Evolutionary conservation across 1,140 invertebrate genomes (phyloP).

Genomic region (Limonius californicus): DNA sequence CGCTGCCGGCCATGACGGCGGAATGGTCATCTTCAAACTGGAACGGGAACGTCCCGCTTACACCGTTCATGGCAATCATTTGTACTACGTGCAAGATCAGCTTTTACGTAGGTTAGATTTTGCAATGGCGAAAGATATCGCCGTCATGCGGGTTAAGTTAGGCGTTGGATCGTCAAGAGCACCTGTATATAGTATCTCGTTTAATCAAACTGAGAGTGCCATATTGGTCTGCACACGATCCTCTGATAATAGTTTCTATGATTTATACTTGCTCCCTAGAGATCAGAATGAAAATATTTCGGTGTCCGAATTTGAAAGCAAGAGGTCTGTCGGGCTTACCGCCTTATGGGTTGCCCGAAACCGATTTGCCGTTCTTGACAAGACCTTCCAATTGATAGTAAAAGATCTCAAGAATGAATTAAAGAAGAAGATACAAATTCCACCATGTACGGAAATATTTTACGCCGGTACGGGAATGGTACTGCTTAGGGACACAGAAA

Average conservation of each 20-base stretch:
- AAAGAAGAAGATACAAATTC: conserved; percentile 91
- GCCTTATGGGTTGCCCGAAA: conserved; percentile 98
- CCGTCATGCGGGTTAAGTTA: conserved; percentile 87
- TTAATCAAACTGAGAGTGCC: conserved; percentile 93
- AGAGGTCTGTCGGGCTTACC: conserved; percentile 84
- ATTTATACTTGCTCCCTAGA: conserved; percentile 87
- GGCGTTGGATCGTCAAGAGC: conserved; percentile 67
- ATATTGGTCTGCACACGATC: conserved; percentile 78
- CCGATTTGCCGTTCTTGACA: conserved; percentile 95
- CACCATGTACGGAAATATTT: conserved; percentile 95
- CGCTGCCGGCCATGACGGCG: conserved; percentile 94
- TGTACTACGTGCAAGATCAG: conserved; percentile 96
- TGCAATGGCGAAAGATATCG: conserved; percentile 85
- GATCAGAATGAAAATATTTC: conserved; percentile 56
- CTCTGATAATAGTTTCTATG: conserved; percentile 90
- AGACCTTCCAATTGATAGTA: conserved; percentile 81
- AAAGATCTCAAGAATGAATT: conserved; percentile 99
- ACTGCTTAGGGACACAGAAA: conserved; percentile 83
- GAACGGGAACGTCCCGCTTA: conserved; percentile 96
- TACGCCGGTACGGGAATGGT: conserved; percentile 98
- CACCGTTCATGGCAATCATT: conserved; percentile 85
- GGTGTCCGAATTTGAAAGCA: conserved; percentile 63
- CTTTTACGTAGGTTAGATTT: conserved; percentile 90
- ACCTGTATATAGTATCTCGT: conserved; percentile 85
- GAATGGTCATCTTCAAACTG: conserved; percentile 80